Evolutionary conservation across 64 coral and sea anemone genomes (phyloP), one percentile per base, ranked within the genome.

Genomic region (Dendrophyllia cribrosa): DNA sequence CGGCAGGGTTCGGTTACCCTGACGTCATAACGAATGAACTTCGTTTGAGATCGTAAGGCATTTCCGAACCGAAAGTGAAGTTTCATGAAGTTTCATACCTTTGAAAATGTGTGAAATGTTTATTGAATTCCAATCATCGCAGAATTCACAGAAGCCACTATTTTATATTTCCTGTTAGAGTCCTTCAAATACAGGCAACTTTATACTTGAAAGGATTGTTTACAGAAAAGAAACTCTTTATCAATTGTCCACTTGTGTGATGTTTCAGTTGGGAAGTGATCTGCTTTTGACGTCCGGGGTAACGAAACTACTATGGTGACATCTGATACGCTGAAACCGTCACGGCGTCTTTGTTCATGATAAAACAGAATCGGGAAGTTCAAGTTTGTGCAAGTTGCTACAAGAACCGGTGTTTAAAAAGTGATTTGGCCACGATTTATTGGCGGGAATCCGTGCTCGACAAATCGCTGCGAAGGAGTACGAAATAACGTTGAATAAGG

Each of bases 11-110:
- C 7, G 12, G 47, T 76, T 51, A 2, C 24, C 0, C 6, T 56
- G 75, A 77, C 48, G 75, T 60, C 23, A 79, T 4, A 22, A 77
- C 75, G 75, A 77, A 34, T 34, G 34, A 34, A 34, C 34, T 34
- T 34, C 34, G 34, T 34, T 34, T 24, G 7, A 23, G 9, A 15
- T 78, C 51, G 49, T 24, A 6, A 56, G 50, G 75, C 12, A 58
- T 78, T 78, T 78, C 75, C 75, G 75, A 78, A 49, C 47, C 44
- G 44, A 48, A 76, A 51, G 16, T 51, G 15, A 76, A 76, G 15
- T 19, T 52, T 43, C 3, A 3, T 16, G 58, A 20, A 23, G 64
- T 66, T 16, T 14, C 64, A 6, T 34, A 34, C 34, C 34, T 34
- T 34, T 34, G 34, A 34, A 34, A 34, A 34, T 34, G 34, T 34